Conservation (phyloP, 2,888 invertebrate species). For the Cloeon dipterum region DNA sequence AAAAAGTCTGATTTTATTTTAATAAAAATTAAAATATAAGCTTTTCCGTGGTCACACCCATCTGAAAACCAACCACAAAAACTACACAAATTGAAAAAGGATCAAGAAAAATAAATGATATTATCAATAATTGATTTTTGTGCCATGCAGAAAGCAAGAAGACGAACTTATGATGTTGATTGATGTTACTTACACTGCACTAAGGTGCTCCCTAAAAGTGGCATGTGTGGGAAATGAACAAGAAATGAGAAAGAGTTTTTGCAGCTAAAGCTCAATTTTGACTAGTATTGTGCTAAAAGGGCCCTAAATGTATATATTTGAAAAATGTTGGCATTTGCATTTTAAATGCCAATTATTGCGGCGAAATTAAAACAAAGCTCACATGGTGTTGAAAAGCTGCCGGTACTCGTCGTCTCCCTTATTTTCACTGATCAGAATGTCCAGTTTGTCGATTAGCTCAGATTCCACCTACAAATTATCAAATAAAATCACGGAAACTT, state of each 20-base stretch:
- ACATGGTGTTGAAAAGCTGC: conserved; percentile 87
- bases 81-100: not conserved
- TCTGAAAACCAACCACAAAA: too few species aligned
- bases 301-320: not conserved
- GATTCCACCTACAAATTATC: conserved; percentile 43
- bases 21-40: not conserved
- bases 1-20: not conserved
- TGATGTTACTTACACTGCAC: conserved; percentile 62
- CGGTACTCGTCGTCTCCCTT: conserved; percentile 87
- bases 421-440: conserved; percentile 76
- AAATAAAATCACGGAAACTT: not conserved
- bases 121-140: not conserved
- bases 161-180: conserved; percentile 7
- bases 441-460: conserved; percentile 81
- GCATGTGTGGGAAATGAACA: not conserved
- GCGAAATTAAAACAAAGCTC: conserved; percentile 28
- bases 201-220: conserved; percentile 69
- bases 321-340: not conserved
- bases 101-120: not conserved
- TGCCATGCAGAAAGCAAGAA: conserved; percentile 3
- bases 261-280: not conserved
- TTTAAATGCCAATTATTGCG: too few species aligned
- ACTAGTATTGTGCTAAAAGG: not conserved
- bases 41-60: too few species aligned
- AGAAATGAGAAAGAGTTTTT: not conserved